A percentile compares a stretch with the other conserved stretches of the same genome.
Conservation (phyloP, 2,113 vertebrate species). For the Gnathonemus longibarbis region DNA sequence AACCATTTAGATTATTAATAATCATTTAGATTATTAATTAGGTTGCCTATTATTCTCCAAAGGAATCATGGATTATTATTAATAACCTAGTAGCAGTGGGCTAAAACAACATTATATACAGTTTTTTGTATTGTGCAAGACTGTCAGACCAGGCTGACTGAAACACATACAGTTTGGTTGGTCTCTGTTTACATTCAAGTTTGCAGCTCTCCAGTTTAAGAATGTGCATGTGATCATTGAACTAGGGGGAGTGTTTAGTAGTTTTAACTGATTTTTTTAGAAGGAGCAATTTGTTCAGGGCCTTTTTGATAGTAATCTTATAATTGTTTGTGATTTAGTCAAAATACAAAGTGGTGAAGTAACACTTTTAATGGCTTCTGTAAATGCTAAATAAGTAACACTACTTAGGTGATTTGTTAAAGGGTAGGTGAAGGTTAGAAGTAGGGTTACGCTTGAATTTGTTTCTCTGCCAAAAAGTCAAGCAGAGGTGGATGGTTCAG, state of each 20-base stretch:
- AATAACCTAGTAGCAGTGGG: neutral
- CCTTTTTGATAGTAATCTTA: neutral
- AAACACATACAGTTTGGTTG: neutral
- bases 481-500: neutral
- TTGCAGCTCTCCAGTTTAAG: neutral
- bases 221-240: neutral
- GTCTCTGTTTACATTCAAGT: neutral
- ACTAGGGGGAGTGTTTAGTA: neutral
- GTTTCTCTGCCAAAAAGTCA: neutral
- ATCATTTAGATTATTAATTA: neutral
- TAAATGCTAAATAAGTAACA: neutral
- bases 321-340: neutral
- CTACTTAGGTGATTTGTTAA: neutral
- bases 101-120: neutral
- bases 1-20: neutral
- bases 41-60: neutral
- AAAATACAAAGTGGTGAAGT: neutral
- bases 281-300: neutral
- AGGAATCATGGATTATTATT: neutral
- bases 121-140: neutral
- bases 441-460: no score
- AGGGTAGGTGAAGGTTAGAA: no score
- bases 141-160: neutral
- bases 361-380: neutral
- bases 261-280: neutral